A percentile compares a stretch with the other conserved stretches of the same genome.
These are phyloP conservation scores for Aphyosemion australe DNA, from an alignment of 2,113 vertebrate genomes.

Conservation along the genomic window DNA sequence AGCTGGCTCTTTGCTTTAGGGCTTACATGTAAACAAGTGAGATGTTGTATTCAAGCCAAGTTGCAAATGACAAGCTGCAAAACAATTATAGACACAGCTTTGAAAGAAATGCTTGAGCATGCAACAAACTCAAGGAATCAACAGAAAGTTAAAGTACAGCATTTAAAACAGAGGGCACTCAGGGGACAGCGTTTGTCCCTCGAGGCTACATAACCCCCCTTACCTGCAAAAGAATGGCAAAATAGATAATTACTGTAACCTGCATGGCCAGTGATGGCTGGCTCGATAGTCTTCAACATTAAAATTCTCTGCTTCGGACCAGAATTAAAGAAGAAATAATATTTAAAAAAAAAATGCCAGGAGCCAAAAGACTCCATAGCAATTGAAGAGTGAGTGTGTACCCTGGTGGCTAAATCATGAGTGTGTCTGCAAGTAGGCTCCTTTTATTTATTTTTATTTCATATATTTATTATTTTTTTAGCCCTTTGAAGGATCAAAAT, in stretches of 20 bases:
- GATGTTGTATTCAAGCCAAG: conserved; percentile 55
- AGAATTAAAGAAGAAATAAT: not conserved
- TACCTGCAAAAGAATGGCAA: not conserved
- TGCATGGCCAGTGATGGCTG: not conserved
- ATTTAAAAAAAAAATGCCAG: not conserved
- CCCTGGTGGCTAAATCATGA: not conserved
- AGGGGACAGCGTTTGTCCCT: not conserved
- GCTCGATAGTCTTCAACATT: not conserved
- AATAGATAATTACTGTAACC: too few relatives aligned
- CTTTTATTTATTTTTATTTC: not conserved
- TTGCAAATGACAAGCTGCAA: conserved; percentile 55
- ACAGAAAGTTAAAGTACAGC: not conserved
- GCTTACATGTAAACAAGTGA: conserved; percentile 61
- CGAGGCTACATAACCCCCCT: conserved; percentile 9
- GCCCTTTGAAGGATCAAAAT: conserved; percentile 18
- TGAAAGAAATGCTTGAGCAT: conserved; percentile 32
- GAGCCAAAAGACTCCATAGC: too few relatives aligned
- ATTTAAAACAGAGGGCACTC: conserved; percentile 9
- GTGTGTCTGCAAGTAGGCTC: not conserved
- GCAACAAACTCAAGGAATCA: conserved; percentile 9
- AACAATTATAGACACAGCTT: conserved; percentile 43
- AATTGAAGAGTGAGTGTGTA: not conserved
- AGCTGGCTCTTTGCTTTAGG: conserved; percentile 47
- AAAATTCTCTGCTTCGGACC: not conserved
- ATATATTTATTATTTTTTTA: too few relatives aligned